These are phyloP conservation scores for Amiota communis DNA, from an alignment of 2,888 invertebrate species.

Conservation along the genomic window DNA sequence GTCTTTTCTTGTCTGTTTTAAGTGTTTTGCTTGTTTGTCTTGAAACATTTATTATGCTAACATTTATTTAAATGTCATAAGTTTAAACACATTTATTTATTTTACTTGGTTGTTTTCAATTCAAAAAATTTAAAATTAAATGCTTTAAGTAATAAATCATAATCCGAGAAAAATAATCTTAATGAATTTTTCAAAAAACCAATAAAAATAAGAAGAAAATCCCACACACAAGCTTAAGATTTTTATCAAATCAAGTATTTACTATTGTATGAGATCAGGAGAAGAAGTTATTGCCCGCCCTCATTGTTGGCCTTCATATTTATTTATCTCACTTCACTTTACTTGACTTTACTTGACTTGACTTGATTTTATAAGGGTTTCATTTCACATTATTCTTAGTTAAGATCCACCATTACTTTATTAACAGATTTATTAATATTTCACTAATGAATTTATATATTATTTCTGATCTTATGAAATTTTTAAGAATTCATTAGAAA, in stretches of 20 bases:
- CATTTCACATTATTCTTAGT: too few relatives aligned
- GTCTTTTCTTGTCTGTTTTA: not conserved
- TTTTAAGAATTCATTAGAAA: too few relatives aligned
- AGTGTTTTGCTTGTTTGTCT: conserved; percentile 22
- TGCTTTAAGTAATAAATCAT: conserved; percentile 56
- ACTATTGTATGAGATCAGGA: conserved; percentile 54
- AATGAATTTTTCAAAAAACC: conserved; percentile 28
- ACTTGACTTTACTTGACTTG: too few relatives aligned
- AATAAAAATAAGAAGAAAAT: conserved; percentile 1
- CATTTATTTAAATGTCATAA: conserved; percentile 28
- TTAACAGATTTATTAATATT: too few relatives aligned
- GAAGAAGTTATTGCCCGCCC: conserved; percentile 55
- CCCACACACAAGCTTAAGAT: conserved; percentile 11
- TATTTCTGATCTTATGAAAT: too few relatives aligned
- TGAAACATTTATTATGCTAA: conserved; percentile 21
- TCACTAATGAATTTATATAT: too few relatives aligned
- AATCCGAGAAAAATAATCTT: conserved; percentile 42
- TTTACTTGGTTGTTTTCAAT: not conserved
- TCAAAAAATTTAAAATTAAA: conserved; percentile 19
- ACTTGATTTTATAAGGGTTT: too few relatives aligned
- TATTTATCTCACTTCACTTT: not conserved
- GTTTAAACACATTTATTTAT: conserved; percentile 8
- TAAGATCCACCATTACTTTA: too few relatives aligned
- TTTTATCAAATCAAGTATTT: conserved; percentile 5
- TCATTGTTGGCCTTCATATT: conserved; percentile 50